These are phyloP conservation scores for Nasua narica DNA, from an alignment of 2,797 vertebrate species.

Conservation along the genomic window DNA sequence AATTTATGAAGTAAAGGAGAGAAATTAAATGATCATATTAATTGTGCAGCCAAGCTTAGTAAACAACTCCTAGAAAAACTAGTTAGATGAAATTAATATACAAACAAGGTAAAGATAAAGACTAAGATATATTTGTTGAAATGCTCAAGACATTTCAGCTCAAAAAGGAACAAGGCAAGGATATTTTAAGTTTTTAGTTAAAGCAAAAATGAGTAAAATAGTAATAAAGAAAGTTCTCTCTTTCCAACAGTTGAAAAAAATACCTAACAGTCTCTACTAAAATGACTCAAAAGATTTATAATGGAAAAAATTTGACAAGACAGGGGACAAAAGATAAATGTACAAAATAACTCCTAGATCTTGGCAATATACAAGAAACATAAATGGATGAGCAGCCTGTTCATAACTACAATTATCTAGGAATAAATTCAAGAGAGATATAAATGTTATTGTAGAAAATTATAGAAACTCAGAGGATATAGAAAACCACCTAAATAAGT, in stretches of 20 bases:
- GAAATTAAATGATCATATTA: background rate
- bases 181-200: background rate
- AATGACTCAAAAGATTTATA: background rate
- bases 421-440: background rate
- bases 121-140: background rate
- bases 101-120: background rate
- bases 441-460: background rate
- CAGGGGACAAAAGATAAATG: background rate
- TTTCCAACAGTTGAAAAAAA: background rate
- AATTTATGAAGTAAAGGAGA: background rate
- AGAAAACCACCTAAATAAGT: background rate
- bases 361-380: background rate
- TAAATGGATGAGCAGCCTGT: background rate
- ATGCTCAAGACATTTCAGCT: constrained; percentile 20
- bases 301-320: background rate
- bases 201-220: background rate
- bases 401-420: background rate
- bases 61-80: background rate
- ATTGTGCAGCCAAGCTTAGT: background rate
- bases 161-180: background rate
- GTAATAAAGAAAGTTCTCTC: background rate
- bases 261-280: background rate
- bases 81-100: background rate
- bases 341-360: constrained; percentile 16
- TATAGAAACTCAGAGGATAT: background rate